Conservation (phyloP, 1,140 invertebrate species). For the Drosophila pectinifera region DNA sequence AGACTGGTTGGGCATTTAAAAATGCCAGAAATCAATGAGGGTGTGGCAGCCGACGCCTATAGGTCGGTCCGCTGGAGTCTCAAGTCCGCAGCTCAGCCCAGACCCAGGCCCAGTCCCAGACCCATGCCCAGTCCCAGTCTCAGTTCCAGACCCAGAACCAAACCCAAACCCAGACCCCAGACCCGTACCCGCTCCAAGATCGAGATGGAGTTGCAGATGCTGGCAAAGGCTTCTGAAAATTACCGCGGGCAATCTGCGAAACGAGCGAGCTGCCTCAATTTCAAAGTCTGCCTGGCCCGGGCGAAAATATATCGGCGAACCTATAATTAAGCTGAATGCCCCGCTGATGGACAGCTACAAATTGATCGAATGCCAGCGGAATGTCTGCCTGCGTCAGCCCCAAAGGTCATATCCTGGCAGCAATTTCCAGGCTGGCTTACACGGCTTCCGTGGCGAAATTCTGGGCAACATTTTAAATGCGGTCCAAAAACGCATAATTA, state of each 20-base stretch:
- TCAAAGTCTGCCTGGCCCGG: constrained; percentile 44
- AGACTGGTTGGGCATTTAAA: constrained; percentile 41
- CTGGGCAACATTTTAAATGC: constrained; percentile 36
- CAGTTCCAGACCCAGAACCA: constrained; percentile 6
- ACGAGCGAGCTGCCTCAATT: constrained; percentile 63
- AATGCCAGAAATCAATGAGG: constrained; percentile 78
- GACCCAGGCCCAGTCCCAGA: neutral
- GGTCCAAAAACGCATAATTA: constrained; percentile 65
- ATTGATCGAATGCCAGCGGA: constrained; percentile 73
- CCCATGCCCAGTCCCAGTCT: neutral
- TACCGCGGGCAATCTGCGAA: constrained; percentile 75
- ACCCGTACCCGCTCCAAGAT: constrained; percentile 11
- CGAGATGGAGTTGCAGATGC: constrained; percentile 60
- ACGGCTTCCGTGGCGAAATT: constrained; percentile 67
- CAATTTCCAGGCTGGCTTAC: constrained; percentile 55
- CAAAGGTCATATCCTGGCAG: constrained; percentile 70
- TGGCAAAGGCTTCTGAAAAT: constrained; percentile 79
- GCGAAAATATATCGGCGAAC: constrained; percentile 59
- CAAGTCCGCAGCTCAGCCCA: neutral
- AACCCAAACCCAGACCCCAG: neutral
- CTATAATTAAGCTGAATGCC: constrained; percentile 81
- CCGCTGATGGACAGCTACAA: constrained; percentile 72
- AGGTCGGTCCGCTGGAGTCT: constrained; percentile 34
- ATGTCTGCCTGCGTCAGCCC: constrained; percentile 24
- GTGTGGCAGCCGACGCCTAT: constrained; percentile 75